A percentile compares a stretch with the other conserved stretches of the same genome.
These are phyloP conservation scores for Microchrysa polita DNA, from an alignment of 2,888 invertebrate species.

Conservation along the genomic window DNA sequence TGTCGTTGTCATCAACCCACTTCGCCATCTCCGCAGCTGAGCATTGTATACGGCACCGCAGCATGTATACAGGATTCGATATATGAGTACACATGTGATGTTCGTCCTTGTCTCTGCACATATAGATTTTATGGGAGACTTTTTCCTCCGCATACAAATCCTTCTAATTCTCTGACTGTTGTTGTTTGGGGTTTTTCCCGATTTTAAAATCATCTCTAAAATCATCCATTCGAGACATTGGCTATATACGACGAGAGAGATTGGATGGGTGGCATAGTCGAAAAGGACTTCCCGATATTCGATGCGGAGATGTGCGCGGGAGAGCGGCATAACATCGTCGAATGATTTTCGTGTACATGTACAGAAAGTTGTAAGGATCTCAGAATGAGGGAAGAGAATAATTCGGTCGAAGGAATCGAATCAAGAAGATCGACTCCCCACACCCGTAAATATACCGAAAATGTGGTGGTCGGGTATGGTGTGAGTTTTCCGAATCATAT, in stretches of 20 bases:
- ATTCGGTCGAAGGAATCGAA: constrained; percentile 1
- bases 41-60: not conserved
- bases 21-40: not conserved
- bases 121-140: constrained; percentile 35
- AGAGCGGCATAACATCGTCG: not conserved
- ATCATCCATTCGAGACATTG: constrained; percentile 41
- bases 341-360: no score
- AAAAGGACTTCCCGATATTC: not conserved
- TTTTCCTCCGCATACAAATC: constrained; percentile 38
- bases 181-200: constrained; percentile 40
- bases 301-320: no score
- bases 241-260: constrained; percentile 2
- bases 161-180: constrained; percentile 42
- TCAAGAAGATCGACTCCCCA: not conserved
- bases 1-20: no score
- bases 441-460: no score
- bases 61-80: not conserved
- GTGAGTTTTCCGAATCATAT: constrained; percentile 37
- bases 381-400: not conserved
- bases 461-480: no score
- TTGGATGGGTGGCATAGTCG: not conserved
- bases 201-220: constrained; percentile 40
- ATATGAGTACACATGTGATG: constrained; percentile 1
- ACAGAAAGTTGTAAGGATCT: constrained; percentile 16
- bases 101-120: not conserved